Evolutionary conservation across 2,888 invertebrate species (phyloP), one percentile per base, ranked within the genome.

Genomic region (Keiferia lycopersicella): DNA sequence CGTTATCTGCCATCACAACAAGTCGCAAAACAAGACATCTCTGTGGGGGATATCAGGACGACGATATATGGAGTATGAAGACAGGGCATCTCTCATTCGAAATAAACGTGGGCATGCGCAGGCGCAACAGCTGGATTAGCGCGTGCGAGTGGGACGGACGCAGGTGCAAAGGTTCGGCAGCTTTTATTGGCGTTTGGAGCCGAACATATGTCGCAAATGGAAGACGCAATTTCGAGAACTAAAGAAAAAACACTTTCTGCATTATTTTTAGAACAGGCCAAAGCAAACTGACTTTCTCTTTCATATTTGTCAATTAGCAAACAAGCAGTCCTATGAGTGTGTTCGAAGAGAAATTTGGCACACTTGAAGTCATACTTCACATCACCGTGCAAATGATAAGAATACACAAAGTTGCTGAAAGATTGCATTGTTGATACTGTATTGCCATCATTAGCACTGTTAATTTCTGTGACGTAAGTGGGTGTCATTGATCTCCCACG

Each of bases 61-160:
- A 34, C 34, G 50, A 30, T 50, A 61, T 34, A 34, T 34, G 34
- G 10, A 34, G 30, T 30, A 50, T 50, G 50, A 51, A 61, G 30
- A 50, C 50, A 50, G 61, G 12, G 39, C 26, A 53, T 65, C 66
- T 69, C 63, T 53, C 62, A 53, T 67, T 62, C 64, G 66, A 64
- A 51, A 48, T 51, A 41, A 39, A 53, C 26, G 53, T 62, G 68
- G 69, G 66, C 73, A 70, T 73, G 75, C 76, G 74, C 73, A 68
- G 64, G 71, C 71, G 71, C 74, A 80, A 78, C 82, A 82, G 77
- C 82, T 82, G 81, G 82, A 77, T 69, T 65, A 79, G 88, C 90
- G 63, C 89, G 90, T 83, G 90, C 88, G 87, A 79, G 83, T 76
- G 77, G 81, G 85, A 89, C 87, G 90, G 88, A 88, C 81, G 90